These are phyloP conservation scores for Sinhomidia bicolor DNA, from an alignment of 2,888 invertebrate species.

Conservation along the genomic window DNA sequence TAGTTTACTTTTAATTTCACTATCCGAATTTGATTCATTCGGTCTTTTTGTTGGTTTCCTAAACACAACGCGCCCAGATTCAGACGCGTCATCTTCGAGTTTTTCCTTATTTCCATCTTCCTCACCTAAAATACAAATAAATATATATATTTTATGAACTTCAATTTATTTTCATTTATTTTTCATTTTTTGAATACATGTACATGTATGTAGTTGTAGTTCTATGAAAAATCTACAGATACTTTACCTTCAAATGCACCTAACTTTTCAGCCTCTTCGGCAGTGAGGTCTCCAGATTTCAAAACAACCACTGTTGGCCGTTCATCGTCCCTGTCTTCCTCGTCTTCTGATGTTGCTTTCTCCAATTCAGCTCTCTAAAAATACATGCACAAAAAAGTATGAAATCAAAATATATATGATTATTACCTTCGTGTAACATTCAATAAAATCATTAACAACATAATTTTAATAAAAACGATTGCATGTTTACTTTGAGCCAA, in stretches of 20 bases:
- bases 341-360: conserved; percentile 80
- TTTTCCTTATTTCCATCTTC: not conserved
- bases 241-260: conserved; percentile 47
- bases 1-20: conserved; percentile 63
- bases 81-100: conserved; percentile 69
- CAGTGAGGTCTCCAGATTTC: conserved; percentile 89
- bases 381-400: no score
- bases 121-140: conserved; percentile 25
- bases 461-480: no score
- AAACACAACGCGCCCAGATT: conserved; percentile 80
- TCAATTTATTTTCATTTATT: no score
- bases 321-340: conserved; percentile 88
- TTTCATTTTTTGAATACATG: no score
- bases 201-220: no score
- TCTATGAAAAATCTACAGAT: no score
- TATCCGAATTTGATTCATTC: conserved; percentile 54
- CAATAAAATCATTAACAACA: no score
- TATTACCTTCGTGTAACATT: no score
- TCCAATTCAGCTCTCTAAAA: conserved; percentile 80
- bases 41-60: conserved; percentile 80
- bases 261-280: conserved; percentile 86
- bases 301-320: conserved; percentile 92
- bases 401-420: not conserved
- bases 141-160: no score
- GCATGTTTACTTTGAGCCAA: no score